Evolutionary conservation across 1,140 invertebrate species (phyloP).

Genomic region (Temnothorax curvispinosus): DNA sequence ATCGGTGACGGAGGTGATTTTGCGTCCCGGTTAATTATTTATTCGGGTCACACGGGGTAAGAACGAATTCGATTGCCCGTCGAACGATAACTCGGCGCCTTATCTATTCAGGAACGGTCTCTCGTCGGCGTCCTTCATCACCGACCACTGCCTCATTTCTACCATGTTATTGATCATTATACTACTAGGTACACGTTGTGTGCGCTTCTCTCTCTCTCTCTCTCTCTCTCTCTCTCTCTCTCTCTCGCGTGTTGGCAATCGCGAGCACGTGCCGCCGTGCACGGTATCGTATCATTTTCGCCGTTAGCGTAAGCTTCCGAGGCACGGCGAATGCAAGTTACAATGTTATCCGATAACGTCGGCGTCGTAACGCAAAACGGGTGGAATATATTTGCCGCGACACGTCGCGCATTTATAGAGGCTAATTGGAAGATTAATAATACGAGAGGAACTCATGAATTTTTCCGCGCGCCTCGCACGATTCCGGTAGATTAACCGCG

Average conservation of each 20-base stretch:
- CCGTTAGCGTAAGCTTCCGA: constrained; percentile 2
- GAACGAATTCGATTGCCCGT: neutral
- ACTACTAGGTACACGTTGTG: neutral
- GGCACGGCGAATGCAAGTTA: neutral
- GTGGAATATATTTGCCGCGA: neutral
- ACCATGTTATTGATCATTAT: constrained; percentile 52
- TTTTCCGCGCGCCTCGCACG: neutral
- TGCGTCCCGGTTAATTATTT: constrained; percentile 1
- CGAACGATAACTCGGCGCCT: constrained; percentile 5
- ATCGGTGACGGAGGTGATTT: constrained; percentile 19
- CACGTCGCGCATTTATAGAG: neutral
- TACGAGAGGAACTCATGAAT: neutral
- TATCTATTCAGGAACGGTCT: neutral
- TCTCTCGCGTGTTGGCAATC: constrained; percentile 21
- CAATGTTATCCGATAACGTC: constrained; percentile 13
- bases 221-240: too few relatives aligned
- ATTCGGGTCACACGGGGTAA: constrained; percentile 9
- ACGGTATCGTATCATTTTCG: constrained; percentile 36
- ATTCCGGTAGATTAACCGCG: constrained; percentile 7
- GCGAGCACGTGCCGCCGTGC: constrained; percentile 48
- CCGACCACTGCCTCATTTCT: constrained; percentile 17
- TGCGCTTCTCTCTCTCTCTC: too few relatives aligned
- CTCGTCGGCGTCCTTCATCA: constrained; percentile 16
- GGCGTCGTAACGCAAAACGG: neutral
- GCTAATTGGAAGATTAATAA: constrained; percentile 16